Conservation (phyloP, 2,113 vertebrate genomes). For the Sminthopsis crassicaudata region DNA sequence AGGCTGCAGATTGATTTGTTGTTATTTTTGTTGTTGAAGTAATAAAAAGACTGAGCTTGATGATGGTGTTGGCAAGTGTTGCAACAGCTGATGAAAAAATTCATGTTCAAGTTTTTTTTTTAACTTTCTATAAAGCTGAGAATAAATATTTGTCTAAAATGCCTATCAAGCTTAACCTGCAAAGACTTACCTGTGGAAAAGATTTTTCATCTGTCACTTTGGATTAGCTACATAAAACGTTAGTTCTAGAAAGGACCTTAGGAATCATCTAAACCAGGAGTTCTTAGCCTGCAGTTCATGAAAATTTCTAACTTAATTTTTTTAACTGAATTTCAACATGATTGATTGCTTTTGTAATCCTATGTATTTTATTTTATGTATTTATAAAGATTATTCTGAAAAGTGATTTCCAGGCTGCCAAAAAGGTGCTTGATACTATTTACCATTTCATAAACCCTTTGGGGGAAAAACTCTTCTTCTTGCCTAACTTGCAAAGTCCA, state of each 20-base stretch:
- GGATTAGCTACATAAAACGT: slow-evolving; percentile 21
- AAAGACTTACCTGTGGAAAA: not conserved
- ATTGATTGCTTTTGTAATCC: not conserved
- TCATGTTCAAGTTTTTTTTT: slow-evolving; percentile 7
- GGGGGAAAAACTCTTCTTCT: not conserved
- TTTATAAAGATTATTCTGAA: not conserved
- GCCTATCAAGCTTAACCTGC: slow-evolving; percentile 28
- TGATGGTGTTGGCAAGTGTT: not conserved
- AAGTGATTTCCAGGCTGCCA: not conserved
- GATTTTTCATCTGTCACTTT: slow-evolving; percentile 2
- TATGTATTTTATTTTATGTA: not conserved
- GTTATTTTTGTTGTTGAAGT: not conserved
- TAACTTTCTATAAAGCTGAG: not conserved
- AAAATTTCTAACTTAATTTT: not conserved
- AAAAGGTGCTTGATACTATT: not conserved
- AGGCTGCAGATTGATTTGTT: not conserved
- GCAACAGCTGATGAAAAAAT: not conserved
- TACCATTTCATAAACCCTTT: not conserved
- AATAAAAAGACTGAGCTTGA: not conserved
- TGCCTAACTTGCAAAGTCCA: not conserved
- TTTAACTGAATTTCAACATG: not conserved
- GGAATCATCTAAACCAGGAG: not conserved
- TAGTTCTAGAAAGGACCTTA: not conserved
- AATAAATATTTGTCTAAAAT: not conserved
- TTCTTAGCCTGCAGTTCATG: not conserved